Percentiles rank a stretch among this genome's conserved stretches.
Conservation (phyloP, 1,140 invertebrate genomes). For the Goniozus legneri region DNA sequence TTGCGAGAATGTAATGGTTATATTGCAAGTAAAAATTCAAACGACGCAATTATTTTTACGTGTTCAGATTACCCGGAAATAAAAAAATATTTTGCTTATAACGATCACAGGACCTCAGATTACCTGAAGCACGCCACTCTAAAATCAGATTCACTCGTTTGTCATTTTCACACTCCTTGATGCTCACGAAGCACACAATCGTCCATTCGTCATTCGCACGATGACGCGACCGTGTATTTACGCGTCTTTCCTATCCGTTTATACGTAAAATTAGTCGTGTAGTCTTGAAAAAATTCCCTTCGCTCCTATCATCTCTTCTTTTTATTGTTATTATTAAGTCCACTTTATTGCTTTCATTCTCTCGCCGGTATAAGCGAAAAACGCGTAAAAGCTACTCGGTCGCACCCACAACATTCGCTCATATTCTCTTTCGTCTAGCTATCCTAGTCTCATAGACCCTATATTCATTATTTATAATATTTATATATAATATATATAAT, state of each 20-base stretch:
- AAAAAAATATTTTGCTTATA: conserved; percentile 58
- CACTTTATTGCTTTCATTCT: conserved; percentile 12
- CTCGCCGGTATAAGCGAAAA: conserved; percentile 7
- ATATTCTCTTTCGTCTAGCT: conserved; percentile 46
- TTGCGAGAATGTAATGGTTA: conserved; percentile 57
- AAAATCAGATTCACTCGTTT: conserved; percentile 23
- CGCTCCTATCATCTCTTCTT: conserved; percentile 3
- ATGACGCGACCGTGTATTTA: conserved; percentile 20
- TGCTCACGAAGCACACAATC: conserved; percentile 33
- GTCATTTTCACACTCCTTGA: conserved; percentile 26
- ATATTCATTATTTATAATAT: conserved; percentile 56
- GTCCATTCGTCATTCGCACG: conserved; percentile 15
- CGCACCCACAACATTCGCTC: conserved; percentile 22
- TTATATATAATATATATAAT: conserved; percentile 52
- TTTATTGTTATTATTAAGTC: not conserved
- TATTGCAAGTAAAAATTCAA: conserved; percentile 56
- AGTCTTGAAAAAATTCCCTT: not conserved
- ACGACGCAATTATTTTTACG: conserved; percentile 53
- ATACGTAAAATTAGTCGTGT: conserved; percentile 20
- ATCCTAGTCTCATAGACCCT: conserved; percentile 54
- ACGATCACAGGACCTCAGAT: conserved; percentile 58
- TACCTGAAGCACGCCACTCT: conserved; percentile 50
- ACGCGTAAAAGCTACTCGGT: conserved; percentile 15
- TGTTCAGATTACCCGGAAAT: conserved; percentile 52
- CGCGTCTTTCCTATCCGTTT: conserved; percentile 17